Evolutionary conservation across 2,113 vertebrate genomes (phyloP).

Genomic region (Ceyx melanurus): DNA sequence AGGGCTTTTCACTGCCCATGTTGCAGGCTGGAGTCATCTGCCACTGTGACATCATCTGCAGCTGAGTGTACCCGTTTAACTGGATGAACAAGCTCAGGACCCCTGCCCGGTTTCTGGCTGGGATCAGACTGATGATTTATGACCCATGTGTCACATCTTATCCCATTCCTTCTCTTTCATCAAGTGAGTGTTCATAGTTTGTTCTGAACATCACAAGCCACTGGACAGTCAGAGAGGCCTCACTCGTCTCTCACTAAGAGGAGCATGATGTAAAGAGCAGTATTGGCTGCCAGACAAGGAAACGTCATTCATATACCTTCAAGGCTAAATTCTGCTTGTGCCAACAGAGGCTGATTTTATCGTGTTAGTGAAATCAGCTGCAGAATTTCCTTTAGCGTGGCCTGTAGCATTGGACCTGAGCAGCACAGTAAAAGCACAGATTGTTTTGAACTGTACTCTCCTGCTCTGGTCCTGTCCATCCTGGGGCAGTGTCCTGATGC

Average conservation of each 20-base stretch:
- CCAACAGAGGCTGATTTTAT: neutral
- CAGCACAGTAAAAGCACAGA: neutral
- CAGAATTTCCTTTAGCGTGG: neutral
- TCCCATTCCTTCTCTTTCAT: neutral
- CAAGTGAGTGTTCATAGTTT: neutral
- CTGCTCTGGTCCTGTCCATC: neutral
- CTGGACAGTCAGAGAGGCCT: neutral
- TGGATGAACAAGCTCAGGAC: neutral
- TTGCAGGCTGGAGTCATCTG: neutral
- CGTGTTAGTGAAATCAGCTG: neutral
- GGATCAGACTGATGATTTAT: neutral
- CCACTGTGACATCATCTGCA: neutral
- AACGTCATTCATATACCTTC: neutral
- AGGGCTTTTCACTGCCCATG: neutral
- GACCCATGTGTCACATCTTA: accelerated
- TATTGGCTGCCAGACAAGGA: neutral
- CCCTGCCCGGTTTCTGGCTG: neutral
- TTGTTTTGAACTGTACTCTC: neutral
- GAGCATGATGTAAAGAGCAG: neutral
- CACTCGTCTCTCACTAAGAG: accelerated
- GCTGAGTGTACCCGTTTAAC: neutral
- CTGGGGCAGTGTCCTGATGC: neutral
- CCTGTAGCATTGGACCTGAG: neutral
- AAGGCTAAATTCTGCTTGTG: neutral
- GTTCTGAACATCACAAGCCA: accelerated